Evolutionary conservation across 2,888 invertebrate genomes (phyloP).

Genomic region (Caenorhabditis panamensis): DNA sequence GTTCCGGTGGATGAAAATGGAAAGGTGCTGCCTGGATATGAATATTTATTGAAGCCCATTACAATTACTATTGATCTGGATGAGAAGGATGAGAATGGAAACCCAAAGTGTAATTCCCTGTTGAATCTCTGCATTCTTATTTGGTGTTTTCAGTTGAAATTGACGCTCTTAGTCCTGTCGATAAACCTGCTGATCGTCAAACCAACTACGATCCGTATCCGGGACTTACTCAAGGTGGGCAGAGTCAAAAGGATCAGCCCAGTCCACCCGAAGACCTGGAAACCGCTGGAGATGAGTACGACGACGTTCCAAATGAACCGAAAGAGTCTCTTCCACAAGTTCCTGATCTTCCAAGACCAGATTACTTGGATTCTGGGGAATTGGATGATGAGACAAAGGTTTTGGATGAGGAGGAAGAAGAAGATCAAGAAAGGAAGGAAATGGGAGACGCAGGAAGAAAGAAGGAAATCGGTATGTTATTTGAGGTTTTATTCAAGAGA

Average conservation of each 20-base stretch:
- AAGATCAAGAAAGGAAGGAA: neutral
- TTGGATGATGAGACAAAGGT: constrained; percentile 35
- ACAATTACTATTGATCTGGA: constrained; percentile 29
- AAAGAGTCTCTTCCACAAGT: constrained; percentile 20
- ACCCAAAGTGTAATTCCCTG: constrained; percentile 11
- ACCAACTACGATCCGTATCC: constrained; percentile 35
- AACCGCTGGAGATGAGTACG: constrained; percentile 32
- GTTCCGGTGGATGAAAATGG: constrained; percentile 55
- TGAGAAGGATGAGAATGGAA: constrained; percentile 13
- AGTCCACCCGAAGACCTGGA: constrained; percentile 18
- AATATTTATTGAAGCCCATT: constrained; percentile 42
- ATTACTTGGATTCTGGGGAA: constrained; percentile 50
- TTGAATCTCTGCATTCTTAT: neutral
- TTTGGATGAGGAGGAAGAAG: neutral
- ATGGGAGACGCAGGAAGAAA: neutral
- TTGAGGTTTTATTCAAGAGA: neutral
- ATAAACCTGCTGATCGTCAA: too few species aligned
- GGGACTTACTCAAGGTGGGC: neutral
- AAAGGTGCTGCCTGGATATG: constrained; percentile 38
- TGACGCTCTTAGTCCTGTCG: neutral
- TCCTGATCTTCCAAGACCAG: constrained; percentile 27
- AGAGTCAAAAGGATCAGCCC: neutral
- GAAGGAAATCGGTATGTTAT: neutral
- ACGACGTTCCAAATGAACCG: constrained; percentile 33
- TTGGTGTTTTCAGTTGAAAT: neutral